Percentiles rank a stretch among this genome's conserved stretches.
Conservation (phyloP, 2,797 vertebrate species). For the Percopsis omiscomaycus region DNA sequence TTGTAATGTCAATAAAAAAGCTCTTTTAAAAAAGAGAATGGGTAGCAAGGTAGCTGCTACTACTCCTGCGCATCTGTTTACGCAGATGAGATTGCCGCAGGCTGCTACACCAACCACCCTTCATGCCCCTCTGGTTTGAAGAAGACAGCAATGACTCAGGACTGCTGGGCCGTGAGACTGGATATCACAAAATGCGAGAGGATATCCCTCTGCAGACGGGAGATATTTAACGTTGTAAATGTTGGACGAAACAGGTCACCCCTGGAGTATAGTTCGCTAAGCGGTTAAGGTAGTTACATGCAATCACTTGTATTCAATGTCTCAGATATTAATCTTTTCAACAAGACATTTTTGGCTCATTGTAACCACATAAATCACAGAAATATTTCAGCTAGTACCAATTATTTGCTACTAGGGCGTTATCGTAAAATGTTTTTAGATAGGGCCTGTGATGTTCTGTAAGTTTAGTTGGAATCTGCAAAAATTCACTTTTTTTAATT, state of each 20-base stretch:
- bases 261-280: not conserved
- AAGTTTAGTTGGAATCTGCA: slow-evolving; percentile 48
- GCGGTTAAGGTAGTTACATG: not conserved
- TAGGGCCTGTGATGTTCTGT: slow-evolving; percentile 45
- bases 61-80: no score
- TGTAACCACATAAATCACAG: not conserved
- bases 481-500: slow-evolving; percentile 27
- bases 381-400: not conserved
- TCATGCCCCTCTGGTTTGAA: no score
- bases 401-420: slow-evolving; percentile 32
- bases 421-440: slow-evolving; percentile 37
- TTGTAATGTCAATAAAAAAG: slow-evolving; percentile 34
- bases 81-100: no score
- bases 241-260: not conserved
- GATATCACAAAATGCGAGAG: not conserved
- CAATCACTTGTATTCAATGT: slow-evolving; percentile 4
- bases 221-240: not conserved
- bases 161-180: no score
- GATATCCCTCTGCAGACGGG: no score
- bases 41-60: no score
- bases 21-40: slow-evolving; percentile 32
- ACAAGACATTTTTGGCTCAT: not conserved
- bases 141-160: no score
- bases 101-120: no score
- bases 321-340: not conserved